Evolutionary conservation across 1,140 invertebrate species (phyloP).

Genomic region (Drosophila ironensis): DNA sequence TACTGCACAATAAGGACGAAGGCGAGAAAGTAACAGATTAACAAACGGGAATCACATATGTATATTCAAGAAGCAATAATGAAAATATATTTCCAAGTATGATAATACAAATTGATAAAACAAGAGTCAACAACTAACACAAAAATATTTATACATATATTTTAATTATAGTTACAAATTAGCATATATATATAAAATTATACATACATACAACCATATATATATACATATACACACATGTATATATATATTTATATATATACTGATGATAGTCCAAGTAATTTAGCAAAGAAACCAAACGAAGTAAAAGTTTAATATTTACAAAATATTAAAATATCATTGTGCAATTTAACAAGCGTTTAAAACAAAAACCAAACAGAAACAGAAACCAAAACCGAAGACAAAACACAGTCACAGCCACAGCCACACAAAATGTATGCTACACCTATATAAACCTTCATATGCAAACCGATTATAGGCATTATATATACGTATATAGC

Average conservation of each 20-base stretch:
- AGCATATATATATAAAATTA: constrained; percentile 59
- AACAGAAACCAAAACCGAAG: too few species aligned
- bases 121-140: constrained; percentile 50
- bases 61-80: constrained; percentile 75
- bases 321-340: constrained; percentile 78
- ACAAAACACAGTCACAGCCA: too few species aligned
- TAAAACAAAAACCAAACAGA: constrained; percentile 56
- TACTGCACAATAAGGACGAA: constrained; percentile 22
- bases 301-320: constrained; percentile 71
- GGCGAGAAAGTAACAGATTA: constrained; percentile 33
- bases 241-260: too few species aligned
- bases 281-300: constrained; percentile 46
- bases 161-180: constrained; percentile 71
- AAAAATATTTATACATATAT: constrained; percentile 67
- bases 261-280: constrained; percentile 67
- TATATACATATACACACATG: too few species aligned
- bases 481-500: constrained; percentile 44
- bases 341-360: constrained; percentile 77
- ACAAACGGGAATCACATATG: constrained; percentile 55
- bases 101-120: constrained; percentile 38
- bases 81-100: constrained; percentile 65
- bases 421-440: constrained; percentile 31
- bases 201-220: constrained; percentile 43
- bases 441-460: constrained; percentile 37
- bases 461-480: constrained; percentile 41